Evolutionary conservation across 2,113 vertebrate genomes (phyloP).

Genomic region (Brachyistius frenatus): DNA sequence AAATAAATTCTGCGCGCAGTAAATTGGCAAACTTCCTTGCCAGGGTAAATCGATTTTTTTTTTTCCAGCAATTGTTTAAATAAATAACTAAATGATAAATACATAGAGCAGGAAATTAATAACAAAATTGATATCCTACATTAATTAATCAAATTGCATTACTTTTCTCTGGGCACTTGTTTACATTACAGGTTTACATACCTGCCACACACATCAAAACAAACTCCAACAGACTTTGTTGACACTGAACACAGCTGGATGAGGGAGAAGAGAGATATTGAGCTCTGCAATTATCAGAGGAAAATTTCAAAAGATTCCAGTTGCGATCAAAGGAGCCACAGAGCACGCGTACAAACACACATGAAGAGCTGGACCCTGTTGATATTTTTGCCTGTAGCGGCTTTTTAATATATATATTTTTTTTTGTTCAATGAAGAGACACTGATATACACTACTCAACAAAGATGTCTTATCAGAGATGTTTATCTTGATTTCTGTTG

Average conservation of each 20-base stretch:
- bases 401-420: not conserved
- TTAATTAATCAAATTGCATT: slow-evolving; percentile 1
- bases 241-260: slow-evolving; percentile 84
- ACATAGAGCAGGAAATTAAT: not conserved
- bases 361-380: slow-evolving; percentile 14
- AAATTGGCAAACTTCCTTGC: not conserved
- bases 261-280: slow-evolving; percentile 46
- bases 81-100: slow-evolving; percentile 5
- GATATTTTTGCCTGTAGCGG: not conserved
- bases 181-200: slow-evolving; percentile 12
- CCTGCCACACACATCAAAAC: slow-evolving; percentile 92
- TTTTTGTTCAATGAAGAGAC: slow-evolving; percentile 28
- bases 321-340: slow-evolving; percentile 54
- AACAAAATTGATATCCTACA: not conserved
- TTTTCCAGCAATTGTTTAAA: not conserved
- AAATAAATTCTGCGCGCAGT: slow-evolving; percentile 2
- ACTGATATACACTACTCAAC: slow-evolving; percentile 19
- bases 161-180: slow-evolving; percentile 36
- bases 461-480: slow-evolving; percentile 73
- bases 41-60: not conserved
- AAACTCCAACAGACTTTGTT: slow-evolving; percentile 88
- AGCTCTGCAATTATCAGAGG: slow-evolving; percentile 50
- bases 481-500: slow-evolving; percentile 75
- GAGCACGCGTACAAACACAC: not conserved
- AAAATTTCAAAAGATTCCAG: slow-evolving; percentile 62